Conservation (phyloP, 2,113 vertebrate genomes). For the Piaya cayana region DNA sequence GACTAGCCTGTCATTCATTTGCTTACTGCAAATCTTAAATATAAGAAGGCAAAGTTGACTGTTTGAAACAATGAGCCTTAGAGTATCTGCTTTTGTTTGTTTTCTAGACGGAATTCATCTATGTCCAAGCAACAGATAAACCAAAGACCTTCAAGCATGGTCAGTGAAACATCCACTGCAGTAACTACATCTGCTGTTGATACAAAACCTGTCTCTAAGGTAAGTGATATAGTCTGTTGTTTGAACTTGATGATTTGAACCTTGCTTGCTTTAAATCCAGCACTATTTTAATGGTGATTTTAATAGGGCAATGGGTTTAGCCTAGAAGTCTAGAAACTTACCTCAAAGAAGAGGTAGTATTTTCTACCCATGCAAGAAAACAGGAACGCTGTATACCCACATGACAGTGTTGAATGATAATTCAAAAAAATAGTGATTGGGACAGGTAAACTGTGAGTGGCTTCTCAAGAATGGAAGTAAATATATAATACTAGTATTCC, state of each 20-base stretch:
- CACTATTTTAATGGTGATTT: background rate
- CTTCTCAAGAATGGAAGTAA: background rate
- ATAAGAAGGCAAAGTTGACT: background rate
- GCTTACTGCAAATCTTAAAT: background rate
- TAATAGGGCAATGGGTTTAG: background rate
- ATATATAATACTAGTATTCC: background rate
- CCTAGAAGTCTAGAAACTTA: background rate
- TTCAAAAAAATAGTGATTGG: background rate
- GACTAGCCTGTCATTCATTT: background rate
- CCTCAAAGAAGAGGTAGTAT: background rate
- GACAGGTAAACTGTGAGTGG: background rate
- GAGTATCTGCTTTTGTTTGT: background rate
- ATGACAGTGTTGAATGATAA: background rate
- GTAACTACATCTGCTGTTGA: slow-evolving; percentile 86
- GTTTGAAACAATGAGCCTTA: background rate
- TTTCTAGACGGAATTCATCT: slow-evolving; percentile 82
- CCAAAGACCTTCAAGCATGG: slow-evolving; percentile 92
- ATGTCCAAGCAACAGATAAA: slow-evolving; percentile 88
- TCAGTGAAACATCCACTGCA: slow-evolving; percentile 87
- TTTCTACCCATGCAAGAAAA: background rate
- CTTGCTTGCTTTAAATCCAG: fast-evolving
- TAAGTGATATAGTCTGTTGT: slow-evolving; percentile 45
- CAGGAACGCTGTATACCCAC: background rate
- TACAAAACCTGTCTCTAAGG: slow-evolving; percentile 82
- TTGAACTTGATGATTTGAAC: background rate